Conservation (phyloP, 2,797 vertebrate species). For the Megaceryle alcyon region DNA sequence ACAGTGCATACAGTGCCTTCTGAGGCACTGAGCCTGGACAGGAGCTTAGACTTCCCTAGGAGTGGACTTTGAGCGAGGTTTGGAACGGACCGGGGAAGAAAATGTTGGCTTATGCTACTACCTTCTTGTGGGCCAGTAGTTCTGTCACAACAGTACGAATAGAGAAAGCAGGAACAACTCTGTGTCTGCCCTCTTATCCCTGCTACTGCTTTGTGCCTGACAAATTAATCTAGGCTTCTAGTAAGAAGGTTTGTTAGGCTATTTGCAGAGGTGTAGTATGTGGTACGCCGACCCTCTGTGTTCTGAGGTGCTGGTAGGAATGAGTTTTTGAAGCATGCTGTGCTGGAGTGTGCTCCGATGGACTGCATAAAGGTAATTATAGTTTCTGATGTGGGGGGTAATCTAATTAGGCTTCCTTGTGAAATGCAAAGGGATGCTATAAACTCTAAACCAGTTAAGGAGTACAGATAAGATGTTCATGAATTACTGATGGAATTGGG, state of each 20-base stretch:
- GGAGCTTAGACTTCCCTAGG: background rate
- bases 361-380: background rate
- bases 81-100: background rate
- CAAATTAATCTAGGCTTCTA: background rate
- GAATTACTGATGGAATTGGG: background rate
- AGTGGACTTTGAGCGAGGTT: background rate
- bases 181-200: background rate
- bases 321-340: background rate
- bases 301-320: background rate
- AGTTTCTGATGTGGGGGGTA: background rate
- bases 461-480: background rate
- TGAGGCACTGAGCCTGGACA: background rate
- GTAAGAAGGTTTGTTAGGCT: background rate
- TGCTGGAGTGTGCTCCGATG: background rate
- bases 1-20: background rate
- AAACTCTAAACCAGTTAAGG: background rate
- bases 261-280: background rate
- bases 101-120: background rate
- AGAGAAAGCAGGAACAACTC: background rate
- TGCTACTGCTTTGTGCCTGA: background rate
- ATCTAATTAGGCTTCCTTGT: background rate
- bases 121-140: background rate
- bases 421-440: background rate
- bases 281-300: background rate
- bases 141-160: background rate